Conservation (phyloP, 2,888 invertebrate species). For the Dryomyza anilis region DNA sequence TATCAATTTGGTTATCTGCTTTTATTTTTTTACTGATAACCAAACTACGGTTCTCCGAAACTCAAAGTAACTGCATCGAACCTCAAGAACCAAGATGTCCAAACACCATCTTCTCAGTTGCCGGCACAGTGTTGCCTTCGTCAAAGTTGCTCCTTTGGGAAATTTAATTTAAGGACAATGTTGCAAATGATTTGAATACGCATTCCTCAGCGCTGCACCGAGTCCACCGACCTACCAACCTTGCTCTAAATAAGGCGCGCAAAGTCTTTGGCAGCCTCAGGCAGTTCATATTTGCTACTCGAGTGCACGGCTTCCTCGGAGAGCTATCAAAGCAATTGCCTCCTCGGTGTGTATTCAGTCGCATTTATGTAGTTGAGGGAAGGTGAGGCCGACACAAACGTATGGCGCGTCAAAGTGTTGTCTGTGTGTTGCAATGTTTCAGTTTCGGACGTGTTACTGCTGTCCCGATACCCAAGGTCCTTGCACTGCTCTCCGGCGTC, state of each 20-base stretch:
- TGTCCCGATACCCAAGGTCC: conserved; percentile 39
- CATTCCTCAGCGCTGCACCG: no score
- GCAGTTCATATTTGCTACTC: background rate
- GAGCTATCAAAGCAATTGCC: conserved; percentile 46
- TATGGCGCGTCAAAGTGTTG: conserved; percentile 39
- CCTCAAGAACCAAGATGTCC: no score
- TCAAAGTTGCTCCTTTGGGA: no score
- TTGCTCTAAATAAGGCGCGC: background rate
- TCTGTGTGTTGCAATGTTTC: background rate
- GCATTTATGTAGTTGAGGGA: conserved; percentile 47
- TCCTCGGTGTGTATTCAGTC: conserved; percentile 43
- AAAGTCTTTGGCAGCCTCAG: background rate
- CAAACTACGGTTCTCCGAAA: no score
- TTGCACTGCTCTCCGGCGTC: conserved; percentile 35
- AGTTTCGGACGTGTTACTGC: conserved; percentile 20
- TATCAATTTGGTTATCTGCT: no score
- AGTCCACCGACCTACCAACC: no score
- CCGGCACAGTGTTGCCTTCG: no score
- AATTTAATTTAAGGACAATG: no score
- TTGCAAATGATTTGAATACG: no score
- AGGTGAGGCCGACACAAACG: conserved; percentile 47
- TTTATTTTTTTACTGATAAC: no score
- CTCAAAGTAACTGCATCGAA: no score
- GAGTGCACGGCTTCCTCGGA: conserved; percentile 3
- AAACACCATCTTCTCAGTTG: no score